A percentile compares a stretch with the other conserved stretches of the same genome.
phyloP scores from a whole-genome alignment of 1,140 invertebrate genomes.

The Drosophila seguyi region DNA sequence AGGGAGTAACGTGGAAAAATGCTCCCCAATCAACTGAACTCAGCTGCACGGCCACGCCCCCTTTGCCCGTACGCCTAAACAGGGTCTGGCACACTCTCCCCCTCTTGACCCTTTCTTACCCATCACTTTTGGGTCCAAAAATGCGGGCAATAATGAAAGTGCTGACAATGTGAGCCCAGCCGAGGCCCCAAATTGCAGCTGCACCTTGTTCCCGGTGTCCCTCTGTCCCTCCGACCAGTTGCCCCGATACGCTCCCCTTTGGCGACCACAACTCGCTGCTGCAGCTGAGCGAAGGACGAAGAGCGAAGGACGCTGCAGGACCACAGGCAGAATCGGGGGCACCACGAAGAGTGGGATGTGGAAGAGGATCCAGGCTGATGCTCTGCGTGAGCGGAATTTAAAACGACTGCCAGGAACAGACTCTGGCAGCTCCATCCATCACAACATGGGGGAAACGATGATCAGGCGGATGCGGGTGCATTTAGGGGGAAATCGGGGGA shows the following conservation, averaged over 20 bases:
- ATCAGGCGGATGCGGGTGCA: slow-evolving; percentile 5
- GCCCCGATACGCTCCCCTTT: not conserved
- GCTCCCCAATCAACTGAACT: slow-evolving; percentile 52
- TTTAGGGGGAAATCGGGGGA: not conserved
- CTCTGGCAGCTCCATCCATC: slow-evolving; percentile 48
- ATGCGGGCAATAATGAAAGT: slow-evolving; percentile 69
- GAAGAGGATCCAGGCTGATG: slow-evolving; percentile 8
- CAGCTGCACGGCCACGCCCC: slow-evolving; percentile 32
- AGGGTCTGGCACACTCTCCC: not conserved
- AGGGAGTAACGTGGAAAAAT: slow-evolving; percentile 31
- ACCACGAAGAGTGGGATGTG: not conserved
- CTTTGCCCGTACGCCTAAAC: not conserved
- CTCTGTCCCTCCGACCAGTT: too few species aligned
- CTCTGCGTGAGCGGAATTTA: slow-evolving; percentile 66
- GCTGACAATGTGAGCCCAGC: slow-evolving; percentile 62
- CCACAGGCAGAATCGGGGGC: slow-evolving; percentile 21
- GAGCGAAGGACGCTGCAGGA: slow-evolving; percentile 6
- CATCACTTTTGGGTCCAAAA: slow-evolving; percentile 33
- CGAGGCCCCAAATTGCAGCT: slow-evolving; percentile 59
- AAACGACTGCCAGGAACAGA: slow-evolving; percentile 61
- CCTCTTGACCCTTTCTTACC: not conserved
- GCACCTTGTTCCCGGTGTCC: slow-evolving; percentile 33
- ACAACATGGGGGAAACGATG: slow-evolving; percentile 9
- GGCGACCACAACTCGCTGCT: slow-evolving; percentile 36
- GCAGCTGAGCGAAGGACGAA: slow-evolving; percentile 35